Conservation (phyloP, 1,140 invertebrate genomes). For the Spodoptera litura region DNA sequence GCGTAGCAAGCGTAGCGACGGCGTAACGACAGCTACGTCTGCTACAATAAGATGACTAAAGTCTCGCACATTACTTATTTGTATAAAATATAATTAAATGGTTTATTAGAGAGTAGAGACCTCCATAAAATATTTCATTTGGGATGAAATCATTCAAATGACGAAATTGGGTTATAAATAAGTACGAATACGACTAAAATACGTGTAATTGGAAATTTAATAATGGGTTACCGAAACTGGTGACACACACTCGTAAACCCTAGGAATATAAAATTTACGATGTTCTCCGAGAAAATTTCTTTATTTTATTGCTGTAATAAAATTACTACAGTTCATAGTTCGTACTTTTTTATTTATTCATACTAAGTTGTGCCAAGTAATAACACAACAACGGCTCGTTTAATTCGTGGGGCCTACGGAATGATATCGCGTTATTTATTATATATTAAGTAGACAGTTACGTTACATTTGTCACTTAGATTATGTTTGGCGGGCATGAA, state of each 20-base stretch:
- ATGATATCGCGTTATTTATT: conserved; percentile 14
- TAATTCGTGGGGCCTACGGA: background rate
- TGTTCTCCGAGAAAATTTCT: conserved; percentile 63
- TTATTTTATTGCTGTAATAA: conserved; percentile 71
- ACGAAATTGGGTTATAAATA: background rate
- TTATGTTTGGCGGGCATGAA: no score
- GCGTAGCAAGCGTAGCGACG: no score
- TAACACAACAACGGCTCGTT: background rate
- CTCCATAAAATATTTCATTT: background rate
- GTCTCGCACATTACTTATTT: no score
- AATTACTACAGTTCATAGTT: conserved; percentile 64
- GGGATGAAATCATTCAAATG: background rate
- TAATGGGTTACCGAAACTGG: conserved; percentile 59
- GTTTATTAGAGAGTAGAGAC: no score
- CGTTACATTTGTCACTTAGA: no score
- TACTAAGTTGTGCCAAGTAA: conserved; percentile 29
- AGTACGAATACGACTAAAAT: conserved; percentile 18
- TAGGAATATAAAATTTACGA: conserved; percentile 72
- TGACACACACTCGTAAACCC: conserved; percentile 63
- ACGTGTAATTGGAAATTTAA: conserved; percentile 60
- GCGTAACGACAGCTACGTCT: no score
- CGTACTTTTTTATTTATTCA: conserved; percentile 51
- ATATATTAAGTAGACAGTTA: background rate
- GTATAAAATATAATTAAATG: no score
- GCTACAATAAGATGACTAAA: no score